Evolutionary conservation across 2,113 vertebrate species (phyloP).

Genomic region (Vimba vimba): DNA sequence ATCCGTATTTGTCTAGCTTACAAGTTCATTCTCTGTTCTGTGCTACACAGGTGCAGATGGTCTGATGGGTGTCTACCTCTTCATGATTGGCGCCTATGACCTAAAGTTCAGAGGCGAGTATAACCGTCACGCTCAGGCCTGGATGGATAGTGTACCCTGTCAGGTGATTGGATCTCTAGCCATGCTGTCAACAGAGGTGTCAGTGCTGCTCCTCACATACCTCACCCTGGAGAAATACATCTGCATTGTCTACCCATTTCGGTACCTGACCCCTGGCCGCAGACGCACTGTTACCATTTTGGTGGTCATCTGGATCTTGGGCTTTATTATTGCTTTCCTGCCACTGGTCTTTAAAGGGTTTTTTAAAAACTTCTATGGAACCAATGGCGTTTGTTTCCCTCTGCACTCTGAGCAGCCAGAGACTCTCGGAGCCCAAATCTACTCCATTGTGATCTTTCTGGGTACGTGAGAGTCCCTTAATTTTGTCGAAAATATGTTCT

Average conservation of each 20-base stretch:
- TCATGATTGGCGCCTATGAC: constrained; percentile 93
- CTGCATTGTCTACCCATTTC: constrained; percentile 96
- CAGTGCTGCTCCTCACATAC: constrained; percentile 93
- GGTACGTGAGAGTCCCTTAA: constrained; percentile 74
- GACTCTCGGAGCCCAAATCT: constrained; percentile 88
- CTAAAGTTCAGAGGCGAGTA: constrained; percentile 95
- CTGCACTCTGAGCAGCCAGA: constrained; percentile 93
- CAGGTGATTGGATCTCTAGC: constrained; percentile 92
- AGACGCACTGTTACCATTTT: constrained; percentile 86
- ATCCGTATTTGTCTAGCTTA: not conserved
- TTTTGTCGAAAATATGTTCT: constrained; percentile 8
- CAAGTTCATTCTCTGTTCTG: constrained; percentile 42
- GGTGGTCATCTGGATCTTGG: constrained; percentile 89
- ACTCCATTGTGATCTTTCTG: constrained; percentile 94
- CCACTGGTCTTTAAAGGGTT: constrained; percentile 87
- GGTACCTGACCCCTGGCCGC: constrained; percentile 88
- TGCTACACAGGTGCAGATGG: constrained; percentile 89
- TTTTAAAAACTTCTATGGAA: constrained; percentile 96
- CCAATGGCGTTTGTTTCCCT: constrained; percentile 95
- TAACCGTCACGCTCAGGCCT: constrained; percentile 92
- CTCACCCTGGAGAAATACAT: constrained; percentile 97
- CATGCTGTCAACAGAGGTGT: constrained; percentile 96
- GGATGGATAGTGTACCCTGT: constrained; percentile 93
- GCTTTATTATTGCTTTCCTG: constrained; percentile 88
- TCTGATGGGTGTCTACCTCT: constrained; percentile 96